Evolutionary conservation across 2,797 vertebrate species (phyloP).

Genomic region (Pempheris klunzingeri): DNA sequence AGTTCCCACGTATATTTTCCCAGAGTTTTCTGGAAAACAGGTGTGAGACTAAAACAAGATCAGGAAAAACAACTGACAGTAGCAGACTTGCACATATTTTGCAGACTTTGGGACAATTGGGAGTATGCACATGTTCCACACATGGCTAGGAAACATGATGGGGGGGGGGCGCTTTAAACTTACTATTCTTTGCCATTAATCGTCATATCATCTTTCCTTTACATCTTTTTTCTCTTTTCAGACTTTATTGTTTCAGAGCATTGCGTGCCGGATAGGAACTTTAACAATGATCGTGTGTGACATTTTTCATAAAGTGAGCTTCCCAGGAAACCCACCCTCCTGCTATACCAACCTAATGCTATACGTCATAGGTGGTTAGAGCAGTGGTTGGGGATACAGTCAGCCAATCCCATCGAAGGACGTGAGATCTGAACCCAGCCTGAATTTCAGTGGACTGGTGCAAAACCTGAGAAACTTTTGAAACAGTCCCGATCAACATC

Average conservation of each 20-base stretch:
- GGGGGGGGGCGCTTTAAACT: too few species aligned
- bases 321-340: background rate
- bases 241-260: background rate
- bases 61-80: background rate
- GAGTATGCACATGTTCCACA: too few species aligned
- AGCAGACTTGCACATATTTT: too few species aligned
- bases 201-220: background rate
- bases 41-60: slow-evolving; percentile 1
- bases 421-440: slow-evolving; percentile 13
- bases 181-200: background rate
- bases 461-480: fast-evolving
- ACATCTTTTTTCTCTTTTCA: background rate
- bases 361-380: slow-evolving; percentile 17
- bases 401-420: slow-evolving; percentile 35
- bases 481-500: background rate
- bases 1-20: too few species aligned
- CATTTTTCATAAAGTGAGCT: background rate
- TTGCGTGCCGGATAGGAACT: background rate
- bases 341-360: slow-evolving; percentile 16
- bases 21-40: background rate
- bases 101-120: too few species aligned
- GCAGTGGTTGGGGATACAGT: background rate
- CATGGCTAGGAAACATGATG: too few species aligned
- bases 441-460: background rate
- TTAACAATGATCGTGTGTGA: slow-evolving; percentile 6